Conservation (phyloP, 2,113 vertebrate species). For the Phodopus roborovskii region DNA sequence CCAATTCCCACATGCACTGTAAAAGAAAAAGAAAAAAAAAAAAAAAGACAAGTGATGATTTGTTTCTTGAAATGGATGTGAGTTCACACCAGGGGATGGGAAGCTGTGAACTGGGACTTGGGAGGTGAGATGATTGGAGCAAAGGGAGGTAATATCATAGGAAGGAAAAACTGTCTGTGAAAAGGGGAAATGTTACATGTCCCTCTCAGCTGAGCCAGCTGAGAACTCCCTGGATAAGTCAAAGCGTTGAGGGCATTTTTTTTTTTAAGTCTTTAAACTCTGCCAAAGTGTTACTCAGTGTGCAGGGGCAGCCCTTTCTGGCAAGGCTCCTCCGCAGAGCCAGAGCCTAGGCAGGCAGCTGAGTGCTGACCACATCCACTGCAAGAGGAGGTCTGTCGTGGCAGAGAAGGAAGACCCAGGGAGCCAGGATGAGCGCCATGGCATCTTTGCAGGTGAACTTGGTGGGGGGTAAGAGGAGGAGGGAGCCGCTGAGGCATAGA, state of each 20-base stretch:
- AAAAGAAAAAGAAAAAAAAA: constrained; percentile 40
- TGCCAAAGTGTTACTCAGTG: constrained; percentile 84
- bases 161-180: constrained; percentile 21
- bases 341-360: constrained; percentile 65
- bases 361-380: constrained; percentile 67
- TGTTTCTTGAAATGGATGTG: constrained; percentile 63
- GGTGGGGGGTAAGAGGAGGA: background rate
- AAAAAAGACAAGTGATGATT: constrained; percentile 47
- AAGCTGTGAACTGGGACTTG: constrained; percentile 35
- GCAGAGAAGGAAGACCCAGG: constrained; percentile 61
- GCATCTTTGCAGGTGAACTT: constrained; percentile 86
- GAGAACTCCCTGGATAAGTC: constrained; percentile 73
- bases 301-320: constrained; percentile 87
- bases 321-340: constrained; percentile 77
- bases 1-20: constrained; percentile 56
- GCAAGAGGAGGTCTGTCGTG: constrained; percentile 70
- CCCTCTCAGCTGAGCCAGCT: constrained; percentile 67
- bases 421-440: constrained; percentile 84
- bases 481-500: background rate
- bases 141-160: constrained; percentile 47
- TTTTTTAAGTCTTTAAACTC: constrained; percentile 73
- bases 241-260: constrained; percentile 57
- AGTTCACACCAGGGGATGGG: constrained; percentile 41
- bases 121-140: constrained; percentile 43
- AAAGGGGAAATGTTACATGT: background rate